Evolutionary conservation across 64 coral and sea anemone species (phyloP).

Genomic region (Actinia tenebrosa): DNA sequence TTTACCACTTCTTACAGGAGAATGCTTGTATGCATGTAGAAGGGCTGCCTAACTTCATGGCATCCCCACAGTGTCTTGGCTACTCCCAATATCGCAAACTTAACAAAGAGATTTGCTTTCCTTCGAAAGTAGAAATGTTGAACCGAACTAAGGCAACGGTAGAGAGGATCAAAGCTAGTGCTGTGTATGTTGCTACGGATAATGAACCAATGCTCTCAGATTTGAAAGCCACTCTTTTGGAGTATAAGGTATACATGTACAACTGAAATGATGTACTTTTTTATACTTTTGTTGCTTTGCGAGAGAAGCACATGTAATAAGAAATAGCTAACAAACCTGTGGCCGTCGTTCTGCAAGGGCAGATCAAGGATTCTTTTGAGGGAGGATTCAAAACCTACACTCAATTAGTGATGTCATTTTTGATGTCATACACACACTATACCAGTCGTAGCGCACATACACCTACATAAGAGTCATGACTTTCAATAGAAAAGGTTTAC

Average conservation of each 20-base stretch:
- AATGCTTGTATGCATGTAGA: constrained; percentile 78
- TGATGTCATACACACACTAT: no score
- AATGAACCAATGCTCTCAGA: constrained; percentile 67
- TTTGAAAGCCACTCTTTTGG: constrained; percentile 37
- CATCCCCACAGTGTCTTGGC: constrained; percentile 88
- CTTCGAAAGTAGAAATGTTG: constrained; percentile 52
- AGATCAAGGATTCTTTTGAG: no score
- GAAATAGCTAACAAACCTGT: no score
- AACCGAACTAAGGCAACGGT: constrained; percentile 51
- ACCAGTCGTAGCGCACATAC: no score
- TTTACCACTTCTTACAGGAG: constrained; percentile 13
- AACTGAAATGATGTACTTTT: not conserved
- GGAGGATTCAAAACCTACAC: no score
- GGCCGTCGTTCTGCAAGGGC: no score
- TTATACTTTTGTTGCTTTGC: no score
- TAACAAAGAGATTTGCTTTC: constrained; percentile 85
- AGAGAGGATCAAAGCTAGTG: constrained; percentile 27
- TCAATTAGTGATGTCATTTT: no score
- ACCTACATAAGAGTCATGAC: no score
- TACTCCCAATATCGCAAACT: constrained; percentile 62
- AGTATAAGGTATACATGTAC: not conserved
- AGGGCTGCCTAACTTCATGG: constrained; percentile 71
- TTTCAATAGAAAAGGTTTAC: no score
- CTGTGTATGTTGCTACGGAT: constrained; percentile 90
- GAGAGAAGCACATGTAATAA: no score